Evolutionary conservation across 2,888 invertebrate species (phyloP), one percentile per base, ranked within the genome.

Genomic region (Ellobium chinense): DNA sequence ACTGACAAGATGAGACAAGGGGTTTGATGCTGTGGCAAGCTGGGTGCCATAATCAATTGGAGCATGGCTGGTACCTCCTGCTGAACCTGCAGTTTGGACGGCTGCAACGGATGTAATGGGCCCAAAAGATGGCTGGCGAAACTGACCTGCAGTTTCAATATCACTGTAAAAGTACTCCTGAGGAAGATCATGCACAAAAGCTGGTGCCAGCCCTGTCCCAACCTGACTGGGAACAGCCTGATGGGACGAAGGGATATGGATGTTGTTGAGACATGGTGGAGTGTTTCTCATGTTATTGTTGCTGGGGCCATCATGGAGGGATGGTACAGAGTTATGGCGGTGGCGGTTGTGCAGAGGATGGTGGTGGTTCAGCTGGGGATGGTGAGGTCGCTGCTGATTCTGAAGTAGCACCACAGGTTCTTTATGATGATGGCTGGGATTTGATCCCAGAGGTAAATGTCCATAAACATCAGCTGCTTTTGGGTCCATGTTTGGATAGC

Each of bases 321-420:
- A 5, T 4, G 31, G 27, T 34, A 36, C 34, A 2, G 66, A 27
- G 46, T 46, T 39, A 60, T 62, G 46, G 18, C 34, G 39, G 39
- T 66, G 73, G 3, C 80, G 63, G 27, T 56, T 80, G 46, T 80
- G 68, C 1, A 80, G 74, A 46, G 68, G 80, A 68, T 74, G 80
- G 34, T 80, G 74, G 37, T 74, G 74, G 66, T 80, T 80, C 18
- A 74, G 31, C 39, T 46, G 68, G 29, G 74, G 74, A 21, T 68
- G 68, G 21, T 66, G 66, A 56, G 58, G 27, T 58, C 74, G 36
- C 24, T 24, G 68, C 24, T 65, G 74, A 29, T 54, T n/a, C 14
- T 56, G 12, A 27, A 37, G 0, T 2, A 27, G 36, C 12, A 56
- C 60, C 34, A 37, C 14, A 2, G 5, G 27, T 2, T 68, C 68